Evolutionary conservation across 2,797 vertebrate species (phyloP).

Genomic region (Mionectes olivaceus): DNA sequence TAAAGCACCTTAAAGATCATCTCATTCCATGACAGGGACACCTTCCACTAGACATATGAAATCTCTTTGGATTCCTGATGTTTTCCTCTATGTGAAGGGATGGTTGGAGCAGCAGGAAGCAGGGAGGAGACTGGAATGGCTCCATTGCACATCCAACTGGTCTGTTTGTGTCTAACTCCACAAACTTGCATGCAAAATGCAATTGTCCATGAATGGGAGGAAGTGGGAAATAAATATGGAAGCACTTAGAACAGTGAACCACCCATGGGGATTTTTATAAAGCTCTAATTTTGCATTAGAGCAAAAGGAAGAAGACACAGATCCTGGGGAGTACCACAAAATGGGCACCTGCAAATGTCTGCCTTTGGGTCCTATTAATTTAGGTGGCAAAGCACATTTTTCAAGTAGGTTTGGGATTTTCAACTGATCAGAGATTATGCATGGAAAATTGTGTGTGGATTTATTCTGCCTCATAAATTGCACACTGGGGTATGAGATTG

Average conservation of each 20-base stretch:
- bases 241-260: background rate
- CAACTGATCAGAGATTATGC: background rate
- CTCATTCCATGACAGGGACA: background rate
- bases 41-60: background rate
- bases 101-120: background rate
- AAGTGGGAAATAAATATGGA: background rate
- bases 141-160: background rate
- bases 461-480: background rate
- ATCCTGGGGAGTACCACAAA: background rate
- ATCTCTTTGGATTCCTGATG: background rate
- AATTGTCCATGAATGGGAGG: background rate
- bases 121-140: fast-evolving
- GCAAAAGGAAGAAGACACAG: background rate
- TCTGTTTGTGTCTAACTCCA: background rate
- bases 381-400: background rate
- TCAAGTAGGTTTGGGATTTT: background rate
- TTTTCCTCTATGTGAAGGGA: background rate
- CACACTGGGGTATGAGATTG: background rate
- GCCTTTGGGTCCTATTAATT: background rate
- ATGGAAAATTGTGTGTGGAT: background rate
- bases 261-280: background rate
- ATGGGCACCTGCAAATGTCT: background rate
- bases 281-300: background rate
- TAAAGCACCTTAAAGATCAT: background rate
- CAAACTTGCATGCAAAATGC: background rate